Evolutionary conservation across 2,797 vertebrate species (phyloP), one percentile per base, ranked within the genome.

Genomic region (Cuniculus paca): DNA sequence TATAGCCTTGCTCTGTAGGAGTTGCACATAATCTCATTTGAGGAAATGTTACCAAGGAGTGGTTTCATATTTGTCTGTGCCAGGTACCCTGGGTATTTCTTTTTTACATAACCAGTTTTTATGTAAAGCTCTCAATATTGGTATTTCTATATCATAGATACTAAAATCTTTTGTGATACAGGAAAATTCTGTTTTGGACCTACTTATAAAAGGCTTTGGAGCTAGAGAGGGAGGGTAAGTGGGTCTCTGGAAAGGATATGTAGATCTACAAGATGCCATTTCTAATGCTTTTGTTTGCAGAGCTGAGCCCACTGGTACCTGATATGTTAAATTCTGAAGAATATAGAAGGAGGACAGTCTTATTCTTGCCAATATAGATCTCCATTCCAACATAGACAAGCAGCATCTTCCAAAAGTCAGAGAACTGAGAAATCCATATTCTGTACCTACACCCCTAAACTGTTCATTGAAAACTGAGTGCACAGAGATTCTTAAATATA

Each of bases 341-440:
- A 84, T 82, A 78, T 97, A 90, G 94, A 97, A 94, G 80, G 31
- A 19, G 95, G 96, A 88, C 14, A 60, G 5, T 31, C 20, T 83
- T 5, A 36, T 82, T 34, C 13, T 88, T 97, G 45, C 85, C 93
- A 56, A 94, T 31, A 81, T 12, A 92, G 94, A 70, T 10, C 1
- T 58, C 42, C 45, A 50, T 98, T 97, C 74, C 95, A 96, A 45
- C 74, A 19, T 56, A 92, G 56, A 84, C 85, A 88, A 95, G 94
- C 72, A 88, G 52, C 68, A 94, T 88, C 87, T 88, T 96, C 81
- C 91, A 94, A 92, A 94, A 74, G 75, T 93, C 58, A 85, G 20
- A 42, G 82, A 61, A 28, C 48, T 90, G 74, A 68, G 85, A 96
- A 91, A 93, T 52, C 82, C 50, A 58, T 11, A 3, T 80, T 95